phyloP scores from a whole-genome alignment of 2,797 vertebrate species.

The Epinephelus malabaricus region DNA sequence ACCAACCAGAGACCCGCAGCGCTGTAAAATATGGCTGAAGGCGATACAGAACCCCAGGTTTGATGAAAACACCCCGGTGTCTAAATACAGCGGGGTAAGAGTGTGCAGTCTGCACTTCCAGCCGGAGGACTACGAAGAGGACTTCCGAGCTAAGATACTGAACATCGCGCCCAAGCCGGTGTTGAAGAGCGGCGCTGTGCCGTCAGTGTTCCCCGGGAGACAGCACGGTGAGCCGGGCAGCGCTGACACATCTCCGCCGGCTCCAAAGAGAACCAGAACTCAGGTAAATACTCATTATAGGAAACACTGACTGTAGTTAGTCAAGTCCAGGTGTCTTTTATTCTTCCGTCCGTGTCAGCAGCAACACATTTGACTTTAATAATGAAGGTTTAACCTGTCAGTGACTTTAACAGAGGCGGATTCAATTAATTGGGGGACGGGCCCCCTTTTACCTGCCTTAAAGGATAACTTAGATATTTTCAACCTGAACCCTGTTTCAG shows the following conservation, averaged over 20 bases:
- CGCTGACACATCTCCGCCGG: accelerated
- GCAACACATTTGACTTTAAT: no score
- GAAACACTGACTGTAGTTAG: no score
- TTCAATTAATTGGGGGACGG: no score
- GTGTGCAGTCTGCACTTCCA: slow-evolving; percentile 48
- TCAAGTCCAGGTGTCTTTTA: no score
- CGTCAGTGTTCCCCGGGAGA: slow-evolving; percentile 44
- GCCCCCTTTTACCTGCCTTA: no score
- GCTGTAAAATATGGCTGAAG: slow-evolving; percentile 21
- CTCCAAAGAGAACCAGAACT: not conserved
- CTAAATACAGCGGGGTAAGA: slow-evolving; percentile 22
- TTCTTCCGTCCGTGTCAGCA: no score
- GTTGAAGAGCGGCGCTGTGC: slow-evolving; percentile 34
- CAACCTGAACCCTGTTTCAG: no score
- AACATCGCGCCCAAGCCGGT: slow-evolving; percentile 3
- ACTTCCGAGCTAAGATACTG: slow-evolving; percentile 20
- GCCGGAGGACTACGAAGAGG: slow-evolving; percentile 41
- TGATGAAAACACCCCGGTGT: slow-evolving; percentile 1
- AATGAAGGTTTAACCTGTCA: no score
- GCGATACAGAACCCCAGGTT: slow-evolving; percentile 22
- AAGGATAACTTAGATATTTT: no score
- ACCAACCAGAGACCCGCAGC: slow-evolving; percentile 42
- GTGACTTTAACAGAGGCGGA: no score
- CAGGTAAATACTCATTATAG: not conserved
- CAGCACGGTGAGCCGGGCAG: not conserved